A percentile compares a stretch with the other conserved stretches of the same genome.
Evolutionary conservation across 2,888 invertebrate species (phyloP).

Genomic region (Tortricodes alternella): DNA sequence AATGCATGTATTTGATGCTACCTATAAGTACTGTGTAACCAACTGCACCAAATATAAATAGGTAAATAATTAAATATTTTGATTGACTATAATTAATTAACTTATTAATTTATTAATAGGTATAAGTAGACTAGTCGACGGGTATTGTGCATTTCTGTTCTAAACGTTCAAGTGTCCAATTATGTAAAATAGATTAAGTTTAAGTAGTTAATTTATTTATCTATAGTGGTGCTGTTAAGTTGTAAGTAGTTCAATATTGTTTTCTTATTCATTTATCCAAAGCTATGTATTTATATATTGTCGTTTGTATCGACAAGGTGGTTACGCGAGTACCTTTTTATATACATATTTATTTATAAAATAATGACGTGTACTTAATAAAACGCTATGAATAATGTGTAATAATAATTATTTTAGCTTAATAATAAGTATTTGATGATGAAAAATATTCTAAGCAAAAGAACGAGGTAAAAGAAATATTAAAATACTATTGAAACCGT

Average conservation of each 20-base stretch:
- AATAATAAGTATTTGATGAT: slow-evolving; percentile 39
- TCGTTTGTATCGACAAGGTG: slow-evolving; percentile 58
- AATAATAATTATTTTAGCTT: slow-evolving; percentile 36
- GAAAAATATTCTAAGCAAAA: slow-evolving; percentile 40
- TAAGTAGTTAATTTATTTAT: slow-evolving; percentile 44
- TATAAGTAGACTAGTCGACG: slow-evolving; percentile 74
- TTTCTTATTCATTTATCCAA: slow-evolving; percentile 41
- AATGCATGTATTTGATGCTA: slow-evolving; percentile 37
- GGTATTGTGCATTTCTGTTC: slow-evolving; percentile 77
- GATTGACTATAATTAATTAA: slow-evolving; percentile 33
- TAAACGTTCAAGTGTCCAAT: slow-evolving; percentile 70
- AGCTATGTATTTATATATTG: slow-evolving; percentile 45
- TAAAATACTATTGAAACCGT: slow-evolving; percentile 35
- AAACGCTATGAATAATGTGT: slow-evolving; percentile 37
- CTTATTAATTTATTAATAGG: slow-evolving; percentile 39
- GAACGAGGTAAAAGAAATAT: slow-evolving; percentile 34
- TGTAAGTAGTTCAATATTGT: slow-evolving; percentile 49
- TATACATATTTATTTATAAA: slow-evolving; percentile 50
- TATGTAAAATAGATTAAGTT: slow-evolving; percentile 62
- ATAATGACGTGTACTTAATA: slow-evolving; percentile 40
- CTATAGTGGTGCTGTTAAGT: slow-evolving; percentile 62
- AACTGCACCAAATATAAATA: slow-evolving; percentile 57
- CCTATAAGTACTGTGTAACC: slow-evolving; percentile 47
- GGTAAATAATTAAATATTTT: slow-evolving; percentile 39
- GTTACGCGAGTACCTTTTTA: slow-evolving; percentile 80